Percentiles rank a stretch among this genome's conserved stretches.
Evolutionary conservation across 2,888 invertebrate genomes (phyloP).

Genomic region (Pheosia gnoma): DNA sequence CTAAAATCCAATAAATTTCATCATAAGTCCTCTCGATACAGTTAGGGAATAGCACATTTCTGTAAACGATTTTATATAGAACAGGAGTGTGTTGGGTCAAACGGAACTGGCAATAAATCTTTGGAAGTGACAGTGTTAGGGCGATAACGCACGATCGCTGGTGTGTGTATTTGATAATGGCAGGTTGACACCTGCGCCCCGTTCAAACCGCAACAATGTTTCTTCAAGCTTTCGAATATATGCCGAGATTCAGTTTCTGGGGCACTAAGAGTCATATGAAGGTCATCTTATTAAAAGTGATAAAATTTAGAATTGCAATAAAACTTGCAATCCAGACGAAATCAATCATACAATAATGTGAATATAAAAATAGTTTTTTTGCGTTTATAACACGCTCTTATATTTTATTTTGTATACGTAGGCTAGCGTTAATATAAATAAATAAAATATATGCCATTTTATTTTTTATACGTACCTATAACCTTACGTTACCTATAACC

Average conservation of each 20-base stretch:
- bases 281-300: neutral
- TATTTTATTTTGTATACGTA: too few species aligned
- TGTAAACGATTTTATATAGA: slow-evolving; percentile 53
- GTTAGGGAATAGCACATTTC: slow-evolving; percentile 50
- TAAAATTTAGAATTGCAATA: neutral
- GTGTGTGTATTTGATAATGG: slow-evolving; percentile 69
- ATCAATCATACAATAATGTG: too few species aligned
- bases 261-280: neutral
- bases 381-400: too few species aligned
- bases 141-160: slow-evolving; percentile 67
- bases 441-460: too few species aligned
- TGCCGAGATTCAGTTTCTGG: slow-evolving; percentile 6
- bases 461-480: too few species aligned
- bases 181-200: slow-evolving; percentile 54
- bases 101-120: slow-evolving; percentile 65
- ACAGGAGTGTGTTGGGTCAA: slow-evolving; percentile 52
- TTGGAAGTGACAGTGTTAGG: slow-evolving; percentile 59
- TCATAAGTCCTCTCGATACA: slow-evolving; percentile 44
- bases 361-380: too few species aligned
- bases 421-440: too few species aligned
- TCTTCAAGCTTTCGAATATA: slow-evolving; percentile 11
- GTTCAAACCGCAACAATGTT: slow-evolving; percentile 39
- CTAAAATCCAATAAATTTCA: slow-evolving; percentile 44
- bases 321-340: too few species aligned
- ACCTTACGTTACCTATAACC: too few species aligned